Base-by-base conservation (phyloP, 2,113 vertebrate genomes). In the Psephotus haematonotus region DNA sequence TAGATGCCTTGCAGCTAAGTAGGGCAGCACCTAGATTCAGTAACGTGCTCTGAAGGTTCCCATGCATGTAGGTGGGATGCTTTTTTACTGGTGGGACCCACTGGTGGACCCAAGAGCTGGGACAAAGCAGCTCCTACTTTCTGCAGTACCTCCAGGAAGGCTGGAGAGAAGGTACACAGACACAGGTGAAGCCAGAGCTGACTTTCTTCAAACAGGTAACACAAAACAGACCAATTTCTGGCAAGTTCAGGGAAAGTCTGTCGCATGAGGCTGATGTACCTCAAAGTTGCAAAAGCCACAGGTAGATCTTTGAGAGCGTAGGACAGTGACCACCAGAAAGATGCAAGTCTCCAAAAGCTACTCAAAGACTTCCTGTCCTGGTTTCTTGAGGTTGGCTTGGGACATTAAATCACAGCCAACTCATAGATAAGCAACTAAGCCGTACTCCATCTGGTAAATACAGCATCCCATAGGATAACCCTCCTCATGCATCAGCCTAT, bases 401-500 rank as follows among this genome's bases (percentile, higher is more conserved):
- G 6, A 17, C 67, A 64, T 7, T 69, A 72, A 52, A 14, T 19
- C 24, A 59, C 47, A 76, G 9, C 9, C n/a, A 78, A 31, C 7
- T 57, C 25, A 41, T 0, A 4, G 53, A 23, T 49, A 79, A 49
- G 39, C 20, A 77, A 23, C 24, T 14, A 72, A 69, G 18, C 31
- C 41, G 20, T 19, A 37, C 13, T 55, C 6, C 23, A 22, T 2
- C 25, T 7, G 41, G 29, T 25, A 69, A 77, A 69, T 52, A 25
- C 43, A 37, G 27, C 15, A 35, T 20, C 27, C n/a, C 19, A 18
- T 0, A 1, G 15, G 17, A 46, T 3, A 17, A 1, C 7, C 13
- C 19, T 43, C 17, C 47, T 33, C 11, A 13, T 0, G 9, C 35
- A 63, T 7, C 24, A 91, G 37, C 31, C 37, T 4, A 9, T 11